Evolutionary conservation across 2,113 vertebrate species (phyloP).

Genomic region (Polypterus senegalus): DNA sequence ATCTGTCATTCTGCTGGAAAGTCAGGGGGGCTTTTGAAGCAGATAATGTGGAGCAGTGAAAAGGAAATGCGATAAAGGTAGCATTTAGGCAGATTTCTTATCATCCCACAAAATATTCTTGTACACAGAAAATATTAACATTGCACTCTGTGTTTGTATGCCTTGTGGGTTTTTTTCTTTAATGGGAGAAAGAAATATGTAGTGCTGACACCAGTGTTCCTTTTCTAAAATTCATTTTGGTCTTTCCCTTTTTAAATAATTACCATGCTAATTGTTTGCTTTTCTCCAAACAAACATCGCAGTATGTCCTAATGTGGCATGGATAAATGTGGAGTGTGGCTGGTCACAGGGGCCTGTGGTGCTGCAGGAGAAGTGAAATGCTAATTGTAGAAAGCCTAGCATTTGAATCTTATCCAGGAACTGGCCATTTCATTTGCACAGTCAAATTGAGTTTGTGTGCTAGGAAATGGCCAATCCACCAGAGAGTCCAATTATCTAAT

Average conservation of each 20-base stretch:
- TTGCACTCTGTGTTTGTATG: no score
- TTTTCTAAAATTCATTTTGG: neutral
- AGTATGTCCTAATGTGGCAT: constrained; percentile 13
- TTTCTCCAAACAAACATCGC: constrained; percentile 10
- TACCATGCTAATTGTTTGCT: constrained; percentile 6
- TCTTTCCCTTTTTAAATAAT: neutral
- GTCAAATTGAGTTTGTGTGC: neutral
- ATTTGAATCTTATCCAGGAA: neutral
- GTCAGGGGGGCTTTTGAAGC: no score
- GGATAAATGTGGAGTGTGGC: constrained; percentile 7
- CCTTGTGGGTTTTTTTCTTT: no score
- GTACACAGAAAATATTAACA: no score
- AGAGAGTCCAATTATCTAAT: neutral
- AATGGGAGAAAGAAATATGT: neutral
- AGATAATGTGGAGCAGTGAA: no score
- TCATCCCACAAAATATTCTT: no score
- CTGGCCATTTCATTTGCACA: neutral
- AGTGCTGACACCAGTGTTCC: neutral
- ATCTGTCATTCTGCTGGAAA: no score
- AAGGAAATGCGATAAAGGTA: no score
- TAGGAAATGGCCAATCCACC: neutral
- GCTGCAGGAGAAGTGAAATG: constrained; percentile 1
- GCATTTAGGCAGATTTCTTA: no score
- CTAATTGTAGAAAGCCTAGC: constrained; percentile 4
- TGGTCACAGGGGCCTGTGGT: neutral